Base-by-base conservation (phyloP, 2,888 invertebrate genomes). In the Archips crataeganus region DNA sequence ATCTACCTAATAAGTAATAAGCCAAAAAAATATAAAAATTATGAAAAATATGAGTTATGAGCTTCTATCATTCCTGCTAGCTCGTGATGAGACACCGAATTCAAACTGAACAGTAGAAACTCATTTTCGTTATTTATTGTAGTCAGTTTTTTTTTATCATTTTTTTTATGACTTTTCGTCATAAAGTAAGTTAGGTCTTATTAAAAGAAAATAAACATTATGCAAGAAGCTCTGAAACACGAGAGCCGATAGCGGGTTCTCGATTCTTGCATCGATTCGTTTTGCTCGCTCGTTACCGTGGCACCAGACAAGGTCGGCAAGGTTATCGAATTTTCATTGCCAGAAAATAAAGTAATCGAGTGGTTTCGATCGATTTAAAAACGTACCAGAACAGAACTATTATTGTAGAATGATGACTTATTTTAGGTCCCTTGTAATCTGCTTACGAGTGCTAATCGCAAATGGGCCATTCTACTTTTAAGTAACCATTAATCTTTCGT, bases 241-340 rank as follows among this genome's bases (percentile, higher is more conserved):
- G 11, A 54, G 15, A 54, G 54, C 5, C 54, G 54, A 54, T 54
- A 23, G 36, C 36, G 36, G 39, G 69, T 13, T 51, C 49, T 69
- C 61, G 69, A 61, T 61, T 61, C 49, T 59, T 23, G 15, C 59
- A 71, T 71, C 47, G 59, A 71, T 64, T 71, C 64, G 70, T 49
- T 65, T 64, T 59, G 45, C 47, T 71, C 59, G 64, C 70, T 71
- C 39, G 64, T 59, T 59, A 64, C 59, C 39, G 47, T 32, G 39
- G 64, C 47, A n/a, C 36, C 59, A 64, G 49, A 64, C 70, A 71
- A 71, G 70, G 64, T 49, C 70, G 59, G 64, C 59, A 65, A 70
- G 63, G 64, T 64, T 63, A 59, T 36, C 49, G 13, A 34, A 49
- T 70, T 69, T 51, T 64, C 64, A 59, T 71, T 47, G 45, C 36